Base-by-base conservation (phyloP, 2,113 vertebrate genomes). In the Shinisaurus crocodilurus region DNA sequence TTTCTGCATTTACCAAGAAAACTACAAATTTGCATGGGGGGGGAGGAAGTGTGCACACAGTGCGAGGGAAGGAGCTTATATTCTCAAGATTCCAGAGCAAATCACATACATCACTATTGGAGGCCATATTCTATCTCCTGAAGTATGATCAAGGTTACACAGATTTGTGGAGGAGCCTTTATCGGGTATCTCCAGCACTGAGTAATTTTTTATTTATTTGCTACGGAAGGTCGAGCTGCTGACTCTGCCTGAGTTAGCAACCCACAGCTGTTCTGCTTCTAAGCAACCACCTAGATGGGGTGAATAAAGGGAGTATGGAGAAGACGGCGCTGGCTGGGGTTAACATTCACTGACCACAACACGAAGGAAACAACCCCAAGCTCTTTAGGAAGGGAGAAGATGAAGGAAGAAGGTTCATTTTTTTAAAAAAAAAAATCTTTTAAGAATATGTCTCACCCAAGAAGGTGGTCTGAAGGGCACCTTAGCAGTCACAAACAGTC, bases 251-350 rank as follows among this genome's bases (percentile, higher is more conserved):
- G 48, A 34, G n/a, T 74, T 74, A 74, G 75, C 27, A 86, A 69
- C 85, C 2, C 23, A 54, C 69, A 86, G 34, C 48, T 65, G 74
- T 43, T 87, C 74, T 54, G 86, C 86, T 77, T 87, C 86, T 87
- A 87, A 75, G 74, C 57, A 87, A 57, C 74, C 74, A 77, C 25
- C 50, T 65, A 65, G 25, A 7, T 15, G 12, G 43, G 82, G 37
- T 34, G 29, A 74, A 74, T 74, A 86, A 86, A 86, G 48, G 37
- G 32, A 74, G n/a, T 43, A 6, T 40, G 27, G n/a, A 87, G 16
- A 65, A 34, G 72, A 29, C 57, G 18, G 74, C 23, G 37, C 27
- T 23, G 16, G 54, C 54, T 77, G 16, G 23, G 16, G 25, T 57
- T 43, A 13, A 34, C 63, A 45, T 43, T 45, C 86, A 77, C 54